Evolutionary conservation across 1,140 invertebrate genomes (phyloP).

Genomic region (Calliphora vicina): DNA sequence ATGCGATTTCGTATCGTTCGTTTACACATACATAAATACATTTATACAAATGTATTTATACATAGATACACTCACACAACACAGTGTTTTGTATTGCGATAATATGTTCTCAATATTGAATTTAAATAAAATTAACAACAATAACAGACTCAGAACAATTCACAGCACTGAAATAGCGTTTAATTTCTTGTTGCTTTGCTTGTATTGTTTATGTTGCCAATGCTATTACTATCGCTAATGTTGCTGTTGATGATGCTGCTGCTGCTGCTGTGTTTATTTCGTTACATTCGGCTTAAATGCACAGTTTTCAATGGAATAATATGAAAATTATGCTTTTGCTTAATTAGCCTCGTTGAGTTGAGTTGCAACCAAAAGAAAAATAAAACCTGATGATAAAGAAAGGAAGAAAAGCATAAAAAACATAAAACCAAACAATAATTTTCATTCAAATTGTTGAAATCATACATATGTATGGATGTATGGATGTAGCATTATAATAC

Average conservation of each 20-base stretch:
- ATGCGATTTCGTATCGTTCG: background rate
- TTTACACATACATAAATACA: background rate
- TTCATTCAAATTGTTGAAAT: background rate
- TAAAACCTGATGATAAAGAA: background rate
- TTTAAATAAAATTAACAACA: background rate
- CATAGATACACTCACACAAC: background rate
- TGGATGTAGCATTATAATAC: too few species aligned
- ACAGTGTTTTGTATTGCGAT: background rate
- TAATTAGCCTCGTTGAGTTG: background rate
- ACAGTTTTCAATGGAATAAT: background rate
- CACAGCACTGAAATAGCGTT: background rate
- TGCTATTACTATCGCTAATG: background rate
- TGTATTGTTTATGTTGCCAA: background rate
- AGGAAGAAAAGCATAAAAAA: background rate
- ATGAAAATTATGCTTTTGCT: background rate
- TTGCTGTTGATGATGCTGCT: background rate
- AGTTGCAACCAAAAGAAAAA: background rate
- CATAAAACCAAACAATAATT: background rate
- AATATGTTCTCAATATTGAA: slow-evolving; percentile 15
- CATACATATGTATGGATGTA: too few species aligned
- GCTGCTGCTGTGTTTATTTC: background rate
- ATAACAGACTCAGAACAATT: background rate
- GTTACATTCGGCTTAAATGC: background rate
- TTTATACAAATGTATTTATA: too few species aligned
- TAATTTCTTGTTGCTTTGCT: background rate